Evolutionary conservation across 2,888 invertebrate species (phyloP).

Genomic region (Drosophila multiciliata): DNA sequence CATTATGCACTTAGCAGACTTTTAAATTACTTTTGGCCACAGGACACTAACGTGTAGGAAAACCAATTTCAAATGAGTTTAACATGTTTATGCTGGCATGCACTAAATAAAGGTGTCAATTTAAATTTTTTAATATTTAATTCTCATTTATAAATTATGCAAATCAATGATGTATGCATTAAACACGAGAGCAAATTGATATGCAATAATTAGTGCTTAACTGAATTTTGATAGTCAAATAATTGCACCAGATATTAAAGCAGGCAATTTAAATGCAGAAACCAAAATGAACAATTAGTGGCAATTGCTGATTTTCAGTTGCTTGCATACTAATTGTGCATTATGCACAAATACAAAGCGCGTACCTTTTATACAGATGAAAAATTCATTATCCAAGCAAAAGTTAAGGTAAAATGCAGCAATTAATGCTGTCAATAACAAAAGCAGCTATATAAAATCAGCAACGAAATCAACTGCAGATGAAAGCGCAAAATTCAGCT

Average conservation of each 20-base stretch:
- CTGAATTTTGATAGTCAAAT: slow-evolving; percentile 43
- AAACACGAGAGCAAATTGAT: slow-evolving; percentile 8
- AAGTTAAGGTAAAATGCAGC: neutral
- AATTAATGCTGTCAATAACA: neutral
- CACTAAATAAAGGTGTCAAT: neutral
- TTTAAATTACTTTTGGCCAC: neutral
- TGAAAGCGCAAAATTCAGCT: neutral
- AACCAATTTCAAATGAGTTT: slow-evolving; percentile 13
- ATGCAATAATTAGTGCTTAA: slow-evolving; percentile 24
- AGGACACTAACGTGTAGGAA: neutral
- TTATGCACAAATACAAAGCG: neutral
- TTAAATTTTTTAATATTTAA: neutral
- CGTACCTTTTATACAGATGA: neutral
- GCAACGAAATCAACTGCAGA: neutral
- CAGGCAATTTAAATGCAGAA: slow-evolving; percentile 13
- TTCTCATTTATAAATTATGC: neutral
- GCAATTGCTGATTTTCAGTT: slow-evolving; percentile 3
- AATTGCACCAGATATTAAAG: slow-evolving; percentile 27
- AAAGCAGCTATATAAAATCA: neutral
- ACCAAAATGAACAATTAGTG: slow-evolving; percentile 4
- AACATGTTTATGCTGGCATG: neutral
- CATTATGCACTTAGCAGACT: neutral
- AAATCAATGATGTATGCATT: slow-evolving; percentile 6
- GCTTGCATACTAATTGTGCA: slow-evolving; percentile 25
- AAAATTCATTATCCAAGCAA: neutral